Conservation (phyloP, 2,113 vertebrate species). For the Gadus macrocephalus region DNA sequence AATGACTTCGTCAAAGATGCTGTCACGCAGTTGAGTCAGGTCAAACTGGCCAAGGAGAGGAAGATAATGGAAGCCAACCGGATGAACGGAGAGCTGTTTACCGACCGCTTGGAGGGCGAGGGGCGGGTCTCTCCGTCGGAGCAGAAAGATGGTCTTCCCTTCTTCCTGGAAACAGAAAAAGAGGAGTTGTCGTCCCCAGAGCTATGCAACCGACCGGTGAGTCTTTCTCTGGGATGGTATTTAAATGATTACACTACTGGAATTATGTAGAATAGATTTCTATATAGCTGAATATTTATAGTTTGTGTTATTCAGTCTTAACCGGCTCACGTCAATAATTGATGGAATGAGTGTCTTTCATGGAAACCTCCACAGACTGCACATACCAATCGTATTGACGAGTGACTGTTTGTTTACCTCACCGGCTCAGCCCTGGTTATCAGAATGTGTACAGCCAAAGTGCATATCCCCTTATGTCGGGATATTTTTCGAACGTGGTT, state of each 20-base stretch:
- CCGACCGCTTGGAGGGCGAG: constrained; percentile 34
- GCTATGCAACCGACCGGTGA: constrained; percentile 84
- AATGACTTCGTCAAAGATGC: constrained; percentile 81
- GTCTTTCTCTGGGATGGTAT: constrained; percentile 49
- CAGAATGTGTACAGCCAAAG: constrained; percentile 47
- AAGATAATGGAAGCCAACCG: constrained; percentile 79
- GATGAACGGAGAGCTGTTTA: constrained; percentile 38
- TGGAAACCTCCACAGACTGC: background rate
- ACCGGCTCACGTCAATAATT: background rate
- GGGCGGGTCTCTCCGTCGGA: constrained; percentile 51
- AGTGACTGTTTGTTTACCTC: constrained; percentile 40
- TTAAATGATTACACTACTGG: background rate
- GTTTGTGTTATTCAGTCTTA: background rate
- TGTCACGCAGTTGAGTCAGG: constrained; percentile 79
- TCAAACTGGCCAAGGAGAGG: constrained; percentile 80
- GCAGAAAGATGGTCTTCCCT: constrained; percentile 61
- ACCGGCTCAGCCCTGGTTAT: constrained; percentile 20
- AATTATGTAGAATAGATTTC: too few species aligned
- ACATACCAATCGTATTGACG: background rate
- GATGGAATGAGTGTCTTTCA: background rate
- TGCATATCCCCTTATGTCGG: constrained; percentile 39
- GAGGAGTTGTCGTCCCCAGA: constrained; percentile 91
- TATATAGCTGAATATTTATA: background rate
- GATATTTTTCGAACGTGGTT: constrained; percentile 11
- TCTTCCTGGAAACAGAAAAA: constrained; percentile 79